Percentiles rank a stretch among this genome's conserved stretches.
Evolutionary conservation across 2,888 invertebrate genomes (phyloP).

Genomic region (Luperina nickerlii): DNA sequence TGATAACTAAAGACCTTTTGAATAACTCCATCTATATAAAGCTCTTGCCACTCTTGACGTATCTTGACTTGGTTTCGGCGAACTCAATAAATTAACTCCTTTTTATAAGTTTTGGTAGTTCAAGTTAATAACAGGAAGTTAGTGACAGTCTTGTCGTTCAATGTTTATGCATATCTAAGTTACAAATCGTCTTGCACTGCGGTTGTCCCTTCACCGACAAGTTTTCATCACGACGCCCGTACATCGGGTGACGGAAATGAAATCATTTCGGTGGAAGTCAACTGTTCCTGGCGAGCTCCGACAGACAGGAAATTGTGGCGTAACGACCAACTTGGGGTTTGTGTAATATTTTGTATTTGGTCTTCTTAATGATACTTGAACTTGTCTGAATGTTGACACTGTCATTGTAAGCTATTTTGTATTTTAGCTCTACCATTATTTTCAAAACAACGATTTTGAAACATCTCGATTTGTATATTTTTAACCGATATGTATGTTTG

Average conservation of each 20-base stretch:
- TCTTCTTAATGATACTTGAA: background rate
- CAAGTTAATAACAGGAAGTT: background rate
- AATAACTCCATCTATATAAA: background rate
- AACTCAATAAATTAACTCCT: background rate
- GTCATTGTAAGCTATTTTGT: background rate
- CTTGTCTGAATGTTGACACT: background rate
- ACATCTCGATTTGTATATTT: background rate
- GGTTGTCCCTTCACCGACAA: background rate
- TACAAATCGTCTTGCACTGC: background rate
- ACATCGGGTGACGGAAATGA: conserved; percentile 20
- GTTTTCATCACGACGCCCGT: background rate
- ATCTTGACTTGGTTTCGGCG: background rate
- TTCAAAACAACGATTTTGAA: background rate
- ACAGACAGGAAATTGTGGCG: conserved; percentile 26
- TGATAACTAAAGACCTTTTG: background rate
- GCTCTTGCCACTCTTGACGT: background rate
- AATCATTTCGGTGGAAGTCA: conserved; percentile 19
- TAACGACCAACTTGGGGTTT: background rate
- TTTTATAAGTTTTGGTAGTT: background rate
- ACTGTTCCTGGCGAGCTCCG: background rate
- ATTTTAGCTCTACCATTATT: background rate
- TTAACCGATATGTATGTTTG: too few relatives aligned
- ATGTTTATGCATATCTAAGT: background rate
- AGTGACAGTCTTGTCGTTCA: background rate
- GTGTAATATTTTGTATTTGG: background rate